Evolutionary conservation across 1,140 invertebrate genomes (phyloP), one percentile per base, ranked within the genome.

Genomic region (Anadara kagoshimensis): DNA sequence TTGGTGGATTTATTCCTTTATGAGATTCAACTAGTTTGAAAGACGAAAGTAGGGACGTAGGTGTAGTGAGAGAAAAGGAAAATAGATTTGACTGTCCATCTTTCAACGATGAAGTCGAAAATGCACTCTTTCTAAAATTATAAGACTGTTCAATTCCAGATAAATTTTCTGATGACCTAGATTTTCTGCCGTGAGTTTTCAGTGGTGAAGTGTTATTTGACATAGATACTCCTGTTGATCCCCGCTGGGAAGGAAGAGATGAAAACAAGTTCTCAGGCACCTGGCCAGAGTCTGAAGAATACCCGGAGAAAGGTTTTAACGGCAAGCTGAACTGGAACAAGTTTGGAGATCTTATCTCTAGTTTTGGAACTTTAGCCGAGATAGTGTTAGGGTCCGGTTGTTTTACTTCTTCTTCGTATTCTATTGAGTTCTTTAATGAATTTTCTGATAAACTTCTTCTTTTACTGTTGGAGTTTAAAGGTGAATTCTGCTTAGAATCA

Each of bases 21-120:
- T 70, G 57, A 14, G 47, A 51, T 64, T 85, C 83, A n/a, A 81
- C 74, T 63, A 84, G 81, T 69, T 84, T 86, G 56, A 86, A 85
- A 11, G 82, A 84, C n/a, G 75, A 80, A n/a, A 86, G 70, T 24
- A 76, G 75, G 5, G 82, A 79, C n/a, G 78, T 85, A 12, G 85
- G 83, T 5, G 83, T 85, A n/a, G 81, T 79, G 16, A 86, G 73
- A 18, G 85, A 86, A 70, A 86, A 86, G 12, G 83, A 81, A 58
- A 86, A 86, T 36, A 83, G 83, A 57, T 12, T 70, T 72, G 43
- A 62, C 53, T 66, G 49, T 44, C 1, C 44, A 29, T n/a, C 22
- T 43, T 26, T 43, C 18, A 45, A n/a, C 22, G 11, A 49, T 78
- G 12, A n/a, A 14, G 14, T 68, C 76, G 29, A 36, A 2, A 36